Percentiles rank a stretch among this genome's conserved stretches.
Conservation (phyloP, 1,140 invertebrate species). For the Anadara kagoshimensis region DNA sequence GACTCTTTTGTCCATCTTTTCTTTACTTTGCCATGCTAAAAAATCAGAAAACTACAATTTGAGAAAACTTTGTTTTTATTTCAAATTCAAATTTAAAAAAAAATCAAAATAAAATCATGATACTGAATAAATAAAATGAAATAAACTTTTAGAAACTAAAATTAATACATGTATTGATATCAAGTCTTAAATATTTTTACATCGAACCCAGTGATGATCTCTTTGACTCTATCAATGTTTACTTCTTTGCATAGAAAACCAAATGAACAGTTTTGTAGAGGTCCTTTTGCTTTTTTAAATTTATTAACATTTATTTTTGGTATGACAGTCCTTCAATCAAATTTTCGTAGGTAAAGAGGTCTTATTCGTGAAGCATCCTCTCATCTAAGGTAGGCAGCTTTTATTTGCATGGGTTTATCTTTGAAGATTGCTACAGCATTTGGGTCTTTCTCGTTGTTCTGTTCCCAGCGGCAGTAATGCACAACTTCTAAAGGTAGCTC, state of each 20-base stretch:
- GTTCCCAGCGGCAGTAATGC: conserved; percentile 9
- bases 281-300: conserved; percentile 6
- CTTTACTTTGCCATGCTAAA: too few species aligned
- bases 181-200: background rate
- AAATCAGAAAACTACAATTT: too few species aligned
- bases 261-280: conserved; percentile 7
- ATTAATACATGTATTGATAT: too few species aligned
- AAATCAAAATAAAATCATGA: too few species aligned
- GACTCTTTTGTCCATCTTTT: conserved; percentile 3
- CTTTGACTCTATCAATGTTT: background rate
- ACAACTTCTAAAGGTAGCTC: background rate
- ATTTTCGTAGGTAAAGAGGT: background rate
- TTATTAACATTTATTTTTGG: background rate
- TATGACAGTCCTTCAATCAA: background rate
- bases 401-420: background rate
- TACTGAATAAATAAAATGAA: too few species aligned
- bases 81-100: too few species aligned
- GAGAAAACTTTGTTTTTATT: too few species aligned
- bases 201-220: background rate
- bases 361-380: background rate
- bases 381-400: conserved; percentile 4
- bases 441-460: conserved; percentile 17
- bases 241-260: background rate
- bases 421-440: conserved; percentile 3
- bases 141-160: too few species aligned